Base-by-base conservation (phyloP, 2,113 vertebrate genomes). In the Pseudolaguvia tuberculata region DNA sequence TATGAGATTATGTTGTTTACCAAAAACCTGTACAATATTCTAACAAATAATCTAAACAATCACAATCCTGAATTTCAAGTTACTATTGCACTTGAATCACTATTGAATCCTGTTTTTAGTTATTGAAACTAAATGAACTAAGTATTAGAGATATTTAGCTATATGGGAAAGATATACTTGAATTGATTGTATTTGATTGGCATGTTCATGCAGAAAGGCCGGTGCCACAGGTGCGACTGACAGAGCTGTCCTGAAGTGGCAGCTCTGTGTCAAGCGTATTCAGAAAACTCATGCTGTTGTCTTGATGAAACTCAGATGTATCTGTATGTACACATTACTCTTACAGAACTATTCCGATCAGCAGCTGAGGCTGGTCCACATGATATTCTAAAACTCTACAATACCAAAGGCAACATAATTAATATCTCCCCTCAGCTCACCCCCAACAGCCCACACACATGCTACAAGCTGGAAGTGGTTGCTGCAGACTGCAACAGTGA, bases 341-440 rank as follows among this genome's bases (percentile, higher is more conserved):
- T 79, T 79, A 25, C 79, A 92, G 90, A 92, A 70, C 81, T 92
- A 65, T 92, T 92, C 80, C 83, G 88, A 57, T 88, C 84, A 20
- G 90, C 91, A 39, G 91, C 91, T 0, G 91, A 92, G 71, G 90
- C 91, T 0, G 87, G 90, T 50, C 88, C 90, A 48, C 86, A 91
- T 11, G 90, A 91, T 84, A 91, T 92, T 75, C 82, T 92, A 81
- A 92, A 92, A 76, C 85, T 92, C 47, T 92, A 92, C 83, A 92
- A 89, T 81, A 84, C 87, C 57, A 89, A 87, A 80, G 90, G 91
- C 72, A 91, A 85, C 87, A 90, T 92, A 73, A 89, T 90, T 87
- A 92, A 92, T 84, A 92, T 92, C 83, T 90, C 88, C 21, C 88
- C 88, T 1, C 80, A 78, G 56, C 81, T 92, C 79, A 87, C 88